Conservation (phyloP, 2,888 invertebrate species). For the Caenorhabditis sp. region DNA sequence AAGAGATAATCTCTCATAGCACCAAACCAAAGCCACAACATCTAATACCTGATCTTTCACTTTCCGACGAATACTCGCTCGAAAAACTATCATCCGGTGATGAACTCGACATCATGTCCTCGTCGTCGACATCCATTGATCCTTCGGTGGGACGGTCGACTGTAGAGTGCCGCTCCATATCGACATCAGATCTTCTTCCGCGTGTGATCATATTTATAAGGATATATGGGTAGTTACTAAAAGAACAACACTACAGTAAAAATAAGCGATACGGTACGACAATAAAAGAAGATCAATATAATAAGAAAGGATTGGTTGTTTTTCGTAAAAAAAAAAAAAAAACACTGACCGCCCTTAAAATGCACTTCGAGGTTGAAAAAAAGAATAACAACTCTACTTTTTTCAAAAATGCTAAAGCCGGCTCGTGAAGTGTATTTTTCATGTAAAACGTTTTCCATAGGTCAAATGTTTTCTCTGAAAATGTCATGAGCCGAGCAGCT, state of each 20-base stretch:
- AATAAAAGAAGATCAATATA: no score
- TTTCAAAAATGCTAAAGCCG: no score
- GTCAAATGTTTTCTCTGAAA: no score
- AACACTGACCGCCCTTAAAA: no score
- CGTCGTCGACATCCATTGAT: not conserved
- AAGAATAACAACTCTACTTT: no score
- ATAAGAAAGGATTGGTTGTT: no score
- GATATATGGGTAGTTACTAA: not conserved
- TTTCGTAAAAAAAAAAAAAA: no score
- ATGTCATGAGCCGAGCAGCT: not conserved
- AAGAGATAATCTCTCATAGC: no score
- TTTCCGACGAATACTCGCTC: not conserved
- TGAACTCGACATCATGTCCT: not conserved
- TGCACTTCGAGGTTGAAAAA: no score
- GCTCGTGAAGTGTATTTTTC: no score
- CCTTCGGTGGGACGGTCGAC: not conserved
- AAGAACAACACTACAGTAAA: not conserved
- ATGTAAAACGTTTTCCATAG: no score
- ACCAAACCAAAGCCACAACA: no score
- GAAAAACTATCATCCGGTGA: not conserved
- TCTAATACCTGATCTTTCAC: constrained; percentile 1
- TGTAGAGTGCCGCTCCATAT: not conserved
- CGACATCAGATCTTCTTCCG: not conserved
- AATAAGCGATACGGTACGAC: not conserved
- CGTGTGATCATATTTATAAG: not conserved